phyloP scores from a whole-genome alignment of 2,888 invertebrate species.

The Microctonus aethiopoides region DNA sequence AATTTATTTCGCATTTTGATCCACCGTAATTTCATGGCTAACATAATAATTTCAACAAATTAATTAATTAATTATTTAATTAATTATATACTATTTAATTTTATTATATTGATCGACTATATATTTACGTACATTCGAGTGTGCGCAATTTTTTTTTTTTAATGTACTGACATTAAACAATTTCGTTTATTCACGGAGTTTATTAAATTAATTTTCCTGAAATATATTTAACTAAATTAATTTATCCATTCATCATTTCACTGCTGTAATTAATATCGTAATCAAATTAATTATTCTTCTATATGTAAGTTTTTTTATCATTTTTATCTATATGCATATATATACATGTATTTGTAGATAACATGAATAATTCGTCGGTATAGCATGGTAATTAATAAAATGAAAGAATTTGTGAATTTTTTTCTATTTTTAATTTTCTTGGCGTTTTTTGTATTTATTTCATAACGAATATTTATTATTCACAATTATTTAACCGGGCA shows the following conservation, averaged over 20 bases:
- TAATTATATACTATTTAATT: no score
- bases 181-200: background rate
- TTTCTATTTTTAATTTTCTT: no score
- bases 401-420: no score
- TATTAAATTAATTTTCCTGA: background rate
- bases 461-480: slow-evolving; percentile 45
- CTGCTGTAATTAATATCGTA: background rate
- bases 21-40: no score
- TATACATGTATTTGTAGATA: no score
- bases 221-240: background rate
- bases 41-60: no score
- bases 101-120: no score
- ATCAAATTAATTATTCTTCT: background rate
- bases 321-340: background rate
- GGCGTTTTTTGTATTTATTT: slow-evolving; percentile 40
- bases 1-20: no score
- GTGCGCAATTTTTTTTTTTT: background rate
- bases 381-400: background rate
- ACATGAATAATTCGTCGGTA: background rate
- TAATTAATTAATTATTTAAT: no score
- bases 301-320: background rate
- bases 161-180: background rate
- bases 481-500: slow-evolving; percentile 36
- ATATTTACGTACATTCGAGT: background rate
- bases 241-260: background rate